These are phyloP conservation scores for Cryptophagus acutangulus DNA, from an alignment of 2,888 invertebrate genomes.

Conservation along the genomic window DNA sequence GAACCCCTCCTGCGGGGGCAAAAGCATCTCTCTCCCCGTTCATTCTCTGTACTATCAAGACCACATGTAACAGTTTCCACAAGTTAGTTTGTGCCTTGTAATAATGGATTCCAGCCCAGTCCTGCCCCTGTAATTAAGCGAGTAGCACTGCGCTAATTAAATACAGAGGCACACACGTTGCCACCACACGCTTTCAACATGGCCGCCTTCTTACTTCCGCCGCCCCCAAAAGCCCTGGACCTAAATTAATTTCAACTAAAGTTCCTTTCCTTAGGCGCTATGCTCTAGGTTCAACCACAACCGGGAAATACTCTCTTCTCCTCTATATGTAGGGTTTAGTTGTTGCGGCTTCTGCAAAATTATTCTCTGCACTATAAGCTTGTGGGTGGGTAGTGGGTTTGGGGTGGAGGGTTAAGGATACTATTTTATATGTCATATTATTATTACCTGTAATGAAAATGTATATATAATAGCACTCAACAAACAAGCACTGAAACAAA, in stretches of 20 bases:
- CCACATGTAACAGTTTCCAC: slow-evolving; percentile 44
- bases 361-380: background rate
- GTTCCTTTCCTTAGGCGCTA: slow-evolving; percentile 37
- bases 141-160: slow-evolving; percentile 47
- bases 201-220: slow-evolving; percentile 25
- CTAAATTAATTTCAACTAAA: slow-evolving; percentile 47
- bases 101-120: slow-evolving; percentile 44
- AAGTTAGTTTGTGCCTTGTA: slow-evolving; percentile 43
- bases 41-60: slow-evolving; percentile 32
- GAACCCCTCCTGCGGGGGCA: too few species aligned
- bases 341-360: slow-evolving; percentile 33
- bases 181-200: slow-evolving; percentile 42
- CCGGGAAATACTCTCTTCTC: background rate
- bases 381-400: background rate
- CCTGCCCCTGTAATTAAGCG: slow-evolving; percentile 46
- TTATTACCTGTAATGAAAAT: too few species aligned
- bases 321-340: slow-evolving; percentile 33
- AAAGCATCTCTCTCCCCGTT: too few species aligned
- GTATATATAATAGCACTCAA: too few species aligned
- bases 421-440: too few species aligned
- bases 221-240: slow-evolving; percentile 31
- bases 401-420: background rate
- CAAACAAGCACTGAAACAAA: too few species aligned
- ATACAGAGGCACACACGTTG: slow-evolving; percentile 44
- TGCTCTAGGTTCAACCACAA: slow-evolving; percentile 28